Evolutionary conservation across 1,140 invertebrate genomes (phyloP).

Genomic region (Drosophila arawakana): DNA sequence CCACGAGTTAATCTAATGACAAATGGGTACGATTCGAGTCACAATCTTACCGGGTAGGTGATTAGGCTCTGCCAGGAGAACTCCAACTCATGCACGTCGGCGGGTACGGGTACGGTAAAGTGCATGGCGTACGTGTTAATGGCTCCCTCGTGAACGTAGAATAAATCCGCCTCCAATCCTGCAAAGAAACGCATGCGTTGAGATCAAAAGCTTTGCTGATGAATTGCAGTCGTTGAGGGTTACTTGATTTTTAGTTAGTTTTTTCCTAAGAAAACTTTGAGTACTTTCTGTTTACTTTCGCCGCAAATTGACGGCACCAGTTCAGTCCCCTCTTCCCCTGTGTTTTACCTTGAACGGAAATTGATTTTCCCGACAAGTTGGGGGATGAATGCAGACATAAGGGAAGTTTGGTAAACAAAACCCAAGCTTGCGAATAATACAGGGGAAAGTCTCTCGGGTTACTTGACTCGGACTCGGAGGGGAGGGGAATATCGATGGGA

Average conservation of each 20-base stretch:
- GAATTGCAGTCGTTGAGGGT: constrained; percentile 43
- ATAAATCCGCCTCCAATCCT: constrained; percentile 94
- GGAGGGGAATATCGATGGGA: background rate
- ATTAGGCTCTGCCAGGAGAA: constrained; percentile 92
- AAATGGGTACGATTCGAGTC: background rate
- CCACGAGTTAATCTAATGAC: constrained; percentile 43
- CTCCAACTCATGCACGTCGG: constrained; percentile 86
- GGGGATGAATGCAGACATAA: constrained; percentile 1
- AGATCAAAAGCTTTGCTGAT: constrained; percentile 53
- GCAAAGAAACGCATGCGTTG: constrained; percentile 4
- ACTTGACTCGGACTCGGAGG: constrained; percentile 20
- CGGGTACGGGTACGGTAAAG: constrained; percentile 91
- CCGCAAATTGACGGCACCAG: constrained; percentile 28
- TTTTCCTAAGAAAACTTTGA: constrained; percentile 60
- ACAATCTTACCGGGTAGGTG: constrained; percentile 88
- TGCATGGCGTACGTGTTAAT: constrained; percentile 96
- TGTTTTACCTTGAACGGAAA: constrained; percentile 59
- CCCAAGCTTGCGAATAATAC: constrained; percentile 73
- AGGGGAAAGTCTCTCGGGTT: constrained; percentile 48
- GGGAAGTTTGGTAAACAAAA: constrained; percentile 66
- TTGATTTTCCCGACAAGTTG: constrained; percentile 61
- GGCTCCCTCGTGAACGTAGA: constrained; percentile 93
- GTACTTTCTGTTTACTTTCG: constrained; percentile 69
- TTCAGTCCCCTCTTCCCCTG: background rate
- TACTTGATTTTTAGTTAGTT: constrained; percentile 46